These are phyloP conservation scores for Lydus trimaculatus DNA, from an alignment of 2,888 invertebrate genomes.

Conservation along the genomic window DNA sequence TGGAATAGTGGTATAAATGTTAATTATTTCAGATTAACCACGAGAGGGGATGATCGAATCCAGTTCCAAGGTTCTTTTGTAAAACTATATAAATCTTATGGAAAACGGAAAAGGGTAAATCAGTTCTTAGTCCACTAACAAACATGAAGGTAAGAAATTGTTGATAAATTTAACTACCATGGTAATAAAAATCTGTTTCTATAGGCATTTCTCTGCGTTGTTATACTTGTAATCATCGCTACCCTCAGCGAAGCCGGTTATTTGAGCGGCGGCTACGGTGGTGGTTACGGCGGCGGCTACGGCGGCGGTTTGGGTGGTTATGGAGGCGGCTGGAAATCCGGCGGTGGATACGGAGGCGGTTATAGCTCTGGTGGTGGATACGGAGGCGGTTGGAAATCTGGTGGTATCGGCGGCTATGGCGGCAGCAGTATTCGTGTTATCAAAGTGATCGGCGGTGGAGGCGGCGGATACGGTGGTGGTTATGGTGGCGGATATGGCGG, in stretches of 20 bases:
- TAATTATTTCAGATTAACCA: background rate
- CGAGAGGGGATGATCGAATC: background rate
- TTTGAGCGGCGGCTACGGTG: conserved; percentile 25
- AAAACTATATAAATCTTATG: background rate
- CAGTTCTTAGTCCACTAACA: background rate
- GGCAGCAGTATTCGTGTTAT: conserved; percentile 18
- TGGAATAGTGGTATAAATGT: background rate
- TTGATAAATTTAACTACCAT: background rate
- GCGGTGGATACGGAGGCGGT: conserved; percentile 7
- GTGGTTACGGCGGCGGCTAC: conserved; percentile 19
- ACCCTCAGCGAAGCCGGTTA: conserved; percentile 22
- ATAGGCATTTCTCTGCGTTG: background rate
- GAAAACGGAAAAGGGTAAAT: background rate
- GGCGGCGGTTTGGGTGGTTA: conserved; percentile 25
- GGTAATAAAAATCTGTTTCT: background rate
- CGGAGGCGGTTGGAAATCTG: conserved; percentile 3
- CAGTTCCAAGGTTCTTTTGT: background rate
- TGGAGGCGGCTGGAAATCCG: conserved; percentile 16
- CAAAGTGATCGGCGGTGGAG: conserved; percentile 18
- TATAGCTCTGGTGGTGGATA: conserved; percentile 11
- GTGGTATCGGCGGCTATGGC: conserved; percentile 13
- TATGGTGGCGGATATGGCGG: conserved; percentile 15
- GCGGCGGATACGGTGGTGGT: conserved; percentile 11
- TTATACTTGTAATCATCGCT: background rate
- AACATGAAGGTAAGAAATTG: background rate